Evolutionary conservation across 2,888 invertebrate species (phyloP), one percentile per base, ranked within the genome.

Genomic region (Trisateles emortualis): DNA sequence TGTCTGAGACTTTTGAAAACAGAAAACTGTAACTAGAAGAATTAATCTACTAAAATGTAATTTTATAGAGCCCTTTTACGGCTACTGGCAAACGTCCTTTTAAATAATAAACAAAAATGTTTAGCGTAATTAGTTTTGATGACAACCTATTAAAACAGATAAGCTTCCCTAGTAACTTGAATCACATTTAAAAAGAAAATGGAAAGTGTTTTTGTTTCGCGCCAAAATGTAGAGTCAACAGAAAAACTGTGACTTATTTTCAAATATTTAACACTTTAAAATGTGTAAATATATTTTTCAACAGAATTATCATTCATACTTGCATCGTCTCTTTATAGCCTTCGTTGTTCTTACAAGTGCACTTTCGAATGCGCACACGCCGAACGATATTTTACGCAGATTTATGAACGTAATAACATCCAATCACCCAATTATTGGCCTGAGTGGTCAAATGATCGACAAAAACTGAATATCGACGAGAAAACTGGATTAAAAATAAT

Each of bases 281-380:
- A 33, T 13, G 1, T 13, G n/a, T n/a, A 33, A 13, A 3, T 11
- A 9, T 1, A 16, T 6, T 17, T 16, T 35, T 33, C 13, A 2
- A 14, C 11, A 35, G 3, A 29, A 19, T n/a, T 14, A 33, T n/a
- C 3, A 5, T 17, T 26, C 8, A 16, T n/a, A 26, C 35, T 40
- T 35, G 33, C 35, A 35, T 22, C 29, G 26, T 36, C 35, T 22
- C 6, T 16, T 3, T 44, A 51, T 49, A 69, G 59, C 69, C 70
- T 69, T 69, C 64, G 48, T 38, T 52, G 48, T 53, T 57, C 55
- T 57, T 56, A 56, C 52, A 54, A 50, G 44, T 55, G 52, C 59
- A 69, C 70, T 69, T 69, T 69, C 69, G 70, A 69, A 69, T 64
- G 17, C 49, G 32, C 59, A 44, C 49, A 51, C 54, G 53, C 50